Conservation (phyloP, 2,797 vertebrate genomes). For the Hippocampus kuda region DNA sequence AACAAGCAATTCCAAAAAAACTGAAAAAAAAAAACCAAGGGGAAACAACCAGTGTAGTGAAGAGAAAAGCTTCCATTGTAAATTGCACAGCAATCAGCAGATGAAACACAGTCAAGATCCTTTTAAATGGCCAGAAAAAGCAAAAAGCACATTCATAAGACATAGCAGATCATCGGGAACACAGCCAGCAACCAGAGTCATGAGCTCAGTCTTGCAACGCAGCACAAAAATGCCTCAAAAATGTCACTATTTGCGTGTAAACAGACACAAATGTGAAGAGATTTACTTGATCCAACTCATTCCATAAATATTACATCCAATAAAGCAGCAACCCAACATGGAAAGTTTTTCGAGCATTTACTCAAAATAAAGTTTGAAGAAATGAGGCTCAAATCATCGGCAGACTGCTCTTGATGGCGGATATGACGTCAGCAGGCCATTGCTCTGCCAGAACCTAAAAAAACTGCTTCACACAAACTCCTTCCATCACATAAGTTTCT, state of each 20-base stretch:
- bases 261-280: neutral
- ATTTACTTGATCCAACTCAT: neutral
- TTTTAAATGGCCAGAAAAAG: constrained; percentile 2
- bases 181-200: neutral
- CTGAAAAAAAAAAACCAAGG: neutral
- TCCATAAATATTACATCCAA: neutral
- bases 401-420: neutral
- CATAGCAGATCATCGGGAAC: neutral
- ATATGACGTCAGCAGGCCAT: neutral
- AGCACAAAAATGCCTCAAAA: neutral
- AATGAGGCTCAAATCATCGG: neutral
- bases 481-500: neutral
- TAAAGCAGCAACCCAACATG: neutral
- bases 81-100: constrained; percentile 1
- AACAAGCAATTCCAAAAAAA: neutral
- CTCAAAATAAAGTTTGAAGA: neutral
- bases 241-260: neutral
- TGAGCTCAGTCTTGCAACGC: neutral
- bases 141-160: neutral
- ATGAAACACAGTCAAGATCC: neutral
- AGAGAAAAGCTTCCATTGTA: neutral
- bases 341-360: neutral
- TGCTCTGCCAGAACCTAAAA: neutral
- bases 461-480: neutral
- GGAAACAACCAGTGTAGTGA: neutral